A percentile compares a stretch with the other conserved stretches of the same genome.
These are phyloP conservation scores for Plebejus argus DNA, from an alignment of 2,888 invertebrate species.

Conservation along the genomic window DNA sequence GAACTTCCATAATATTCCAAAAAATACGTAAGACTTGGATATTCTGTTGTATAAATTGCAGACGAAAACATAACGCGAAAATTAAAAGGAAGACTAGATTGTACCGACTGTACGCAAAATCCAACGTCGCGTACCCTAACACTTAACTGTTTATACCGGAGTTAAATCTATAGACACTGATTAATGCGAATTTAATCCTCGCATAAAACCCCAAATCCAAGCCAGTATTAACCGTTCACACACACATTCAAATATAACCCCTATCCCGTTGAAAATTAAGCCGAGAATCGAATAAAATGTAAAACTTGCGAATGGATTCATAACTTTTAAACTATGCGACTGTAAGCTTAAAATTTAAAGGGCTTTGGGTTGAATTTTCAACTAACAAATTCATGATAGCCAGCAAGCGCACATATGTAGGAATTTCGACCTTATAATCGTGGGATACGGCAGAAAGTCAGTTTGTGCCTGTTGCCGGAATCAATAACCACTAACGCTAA, in stretches of 20 bases:
- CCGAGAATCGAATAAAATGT: slow-evolving; percentile 46
- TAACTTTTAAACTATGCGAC: slow-evolving; percentile 69
- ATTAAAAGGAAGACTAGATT: slow-evolving; percentile 34
- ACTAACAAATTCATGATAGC: slow-evolving; percentile 50
- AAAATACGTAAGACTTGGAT: no score
- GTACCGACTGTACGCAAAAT: slow-evolving; percentile 58
- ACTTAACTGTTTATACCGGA: slow-evolving; percentile 80
- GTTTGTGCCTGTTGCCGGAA: slow-evolving; percentile 51
- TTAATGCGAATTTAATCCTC: slow-evolving; percentile 86
- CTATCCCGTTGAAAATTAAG: slow-evolving; percentile 48
- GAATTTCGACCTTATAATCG: slow-evolving; percentile 47
- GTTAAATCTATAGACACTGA: slow-evolving; percentile 83
- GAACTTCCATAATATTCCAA: no score
- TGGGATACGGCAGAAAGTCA: slow-evolving; percentile 51
- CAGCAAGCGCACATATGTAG: slow-evolving; percentile 39
- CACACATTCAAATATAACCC: slow-evolving; percentile 55
- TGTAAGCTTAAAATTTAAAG: slow-evolving; percentile 69
- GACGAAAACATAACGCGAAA: neutral
- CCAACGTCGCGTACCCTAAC: slow-evolving; percentile 73
- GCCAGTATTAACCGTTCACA: slow-evolving; percentile 72
- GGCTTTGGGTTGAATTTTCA: slow-evolving; percentile 64
- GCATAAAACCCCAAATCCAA: slow-evolving; percentile 83
- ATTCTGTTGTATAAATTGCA: no score
- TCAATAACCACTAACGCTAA: slow-evolving; percentile 75
- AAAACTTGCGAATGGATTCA: slow-evolving; percentile 55